These are phyloP conservation scores for Clupea harengus DNA, from an alignment of 2,113 vertebrate species.

Conservation along the genomic window DNA sequence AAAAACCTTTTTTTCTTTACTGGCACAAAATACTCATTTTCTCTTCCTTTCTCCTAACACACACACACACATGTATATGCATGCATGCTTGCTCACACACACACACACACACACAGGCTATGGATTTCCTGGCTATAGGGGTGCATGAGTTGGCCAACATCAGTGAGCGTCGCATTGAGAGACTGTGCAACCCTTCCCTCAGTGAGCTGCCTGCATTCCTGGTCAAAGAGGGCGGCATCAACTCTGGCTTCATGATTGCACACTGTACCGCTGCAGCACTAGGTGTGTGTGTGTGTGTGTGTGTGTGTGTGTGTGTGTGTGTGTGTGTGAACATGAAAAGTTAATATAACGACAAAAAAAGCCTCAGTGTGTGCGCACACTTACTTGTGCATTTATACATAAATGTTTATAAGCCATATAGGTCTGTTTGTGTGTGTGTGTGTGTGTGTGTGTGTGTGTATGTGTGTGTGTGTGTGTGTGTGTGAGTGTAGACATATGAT, in stretches of 20 bases:
- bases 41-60: too few relatives aligned
- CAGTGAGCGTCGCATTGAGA: slow-evolving; percentile 93
- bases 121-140: slow-evolving; percentile 86
- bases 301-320: not conserved
- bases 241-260: slow-evolving; percentile 99
- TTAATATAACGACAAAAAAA: too few relatives aligned
- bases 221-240: slow-evolving; percentile 94
- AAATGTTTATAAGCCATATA: slow-evolving; percentile 65
- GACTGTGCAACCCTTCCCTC: slow-evolving; percentile 93
- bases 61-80: too few relatives aligned
- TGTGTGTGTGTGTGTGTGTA: slow-evolving; percentile 65
- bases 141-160: slow-evolving; percentile 94
- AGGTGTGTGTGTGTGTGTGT: slow-evolving; percentile 73
- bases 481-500: not conserved
- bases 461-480: slow-evolving; percentile 8
- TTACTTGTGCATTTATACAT: not conserved
- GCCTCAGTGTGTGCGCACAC: too few relatives aligned
- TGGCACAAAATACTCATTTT: too few relatives aligned
- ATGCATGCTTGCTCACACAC: not conserved
- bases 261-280: slow-evolving; percentile 95
- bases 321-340: slow-evolving; percentile 26
- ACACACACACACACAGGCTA: slow-evolving; percentile 71
- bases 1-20: too few relatives aligned
- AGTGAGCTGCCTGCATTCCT: slow-evolving; percentile 96
- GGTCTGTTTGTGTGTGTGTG: not conserved